Percentiles rank a stretch among this genome's conserved stretches.
phyloP scores from a whole-genome alignment of 1,140 invertebrate species.

The Nebria ingens region DNA sequence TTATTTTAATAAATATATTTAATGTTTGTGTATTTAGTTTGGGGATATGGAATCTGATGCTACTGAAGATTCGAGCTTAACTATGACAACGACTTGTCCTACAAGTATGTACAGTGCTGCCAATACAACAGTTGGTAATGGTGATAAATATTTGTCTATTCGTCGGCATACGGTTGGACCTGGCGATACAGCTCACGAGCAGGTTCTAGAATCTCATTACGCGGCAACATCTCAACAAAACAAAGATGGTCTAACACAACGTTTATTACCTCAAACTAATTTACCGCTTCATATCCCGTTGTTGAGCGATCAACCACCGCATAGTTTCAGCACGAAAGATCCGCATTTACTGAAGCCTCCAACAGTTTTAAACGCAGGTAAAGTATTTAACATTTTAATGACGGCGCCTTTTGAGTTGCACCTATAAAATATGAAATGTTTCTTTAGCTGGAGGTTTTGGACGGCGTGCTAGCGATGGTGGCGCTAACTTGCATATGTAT shows the following conservation, averaged over 20 bases:
- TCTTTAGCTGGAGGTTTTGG: slow-evolving; percentile 65
- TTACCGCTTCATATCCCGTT: slow-evolving; percentile 64
- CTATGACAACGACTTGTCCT: slow-evolving; percentile 22
- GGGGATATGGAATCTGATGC: slow-evolving; percentile 49
- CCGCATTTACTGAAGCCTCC: slow-evolving; percentile 89
- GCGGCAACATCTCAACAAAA: background rate
- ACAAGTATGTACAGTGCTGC: slow-evolving; percentile 24
- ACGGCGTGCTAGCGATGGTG: slow-evolving; percentile 79
- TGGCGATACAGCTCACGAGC: slow-evolving; percentile 73
- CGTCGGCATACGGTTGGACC: slow-evolving; percentile 88
- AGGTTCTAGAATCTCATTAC: slow-evolving; percentile 31
- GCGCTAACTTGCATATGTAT: slow-evolving; percentile 79
- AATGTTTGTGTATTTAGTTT: slow-evolving; percentile 38
- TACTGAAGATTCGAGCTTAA: slow-evolving; percentile 38
- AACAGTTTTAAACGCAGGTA: slow-evolving; percentile 75
- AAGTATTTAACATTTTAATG: slow-evolving; percentile 26
- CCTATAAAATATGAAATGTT: background rate
- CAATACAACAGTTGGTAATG: slow-evolving; percentile 14
- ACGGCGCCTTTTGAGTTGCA: background rate
- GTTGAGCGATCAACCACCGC: slow-evolving; percentile 62
- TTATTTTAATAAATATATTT: slow-evolving; percentile 6
- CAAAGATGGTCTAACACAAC: slow-evolving; percentile 24
- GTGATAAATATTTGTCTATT: slow-evolving; percentile 36
- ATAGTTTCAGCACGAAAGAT: slow-evolving; percentile 84
- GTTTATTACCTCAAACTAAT: slow-evolving; percentile 48